Evolutionary conservation across 2,797 vertebrate species (phyloP).

Genomic region (Notoglanidium macrostoma): DNA sequence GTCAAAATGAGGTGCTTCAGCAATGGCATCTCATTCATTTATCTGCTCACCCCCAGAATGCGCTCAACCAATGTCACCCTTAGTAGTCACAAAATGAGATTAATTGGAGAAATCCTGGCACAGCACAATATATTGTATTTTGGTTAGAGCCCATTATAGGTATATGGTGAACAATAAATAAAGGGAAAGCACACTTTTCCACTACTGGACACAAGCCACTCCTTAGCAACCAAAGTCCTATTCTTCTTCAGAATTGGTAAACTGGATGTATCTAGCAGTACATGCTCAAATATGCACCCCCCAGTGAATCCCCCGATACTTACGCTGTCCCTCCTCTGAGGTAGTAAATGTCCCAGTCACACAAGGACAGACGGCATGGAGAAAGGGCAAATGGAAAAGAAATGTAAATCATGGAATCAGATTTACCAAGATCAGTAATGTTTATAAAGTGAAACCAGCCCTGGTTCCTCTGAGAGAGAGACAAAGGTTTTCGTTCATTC

Average conservation of each 20-base stretch:
- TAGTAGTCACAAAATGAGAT: background rate
- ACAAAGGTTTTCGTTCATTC: background rate
- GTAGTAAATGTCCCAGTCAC: conserved; percentile 58
- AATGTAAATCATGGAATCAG: conserved; percentile 4
- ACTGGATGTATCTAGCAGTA: conserved; percentile 47
- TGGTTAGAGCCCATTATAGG: background rate
- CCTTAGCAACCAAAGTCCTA: background rate
- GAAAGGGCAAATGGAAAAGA: conserved; percentile 59
- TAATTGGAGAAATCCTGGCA: background rate
- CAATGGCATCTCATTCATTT: conserved; percentile 47
- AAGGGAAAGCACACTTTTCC: conserved; percentile 33
- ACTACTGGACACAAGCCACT: background rate
- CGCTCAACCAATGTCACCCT: background rate
- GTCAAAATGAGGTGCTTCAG: background rate
- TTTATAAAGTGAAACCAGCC: background rate
- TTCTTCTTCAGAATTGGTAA: background rate
- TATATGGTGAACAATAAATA: conserved; percentile 60
- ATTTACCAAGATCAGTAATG: background rate
- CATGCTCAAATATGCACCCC: conserved; percentile 47
- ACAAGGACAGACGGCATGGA: conserved; percentile 54
- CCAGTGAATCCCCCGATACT: conserved; percentile 53
- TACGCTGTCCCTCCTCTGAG: conserved; percentile 62
- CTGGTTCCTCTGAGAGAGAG: background rate
- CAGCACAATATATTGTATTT: background rate
- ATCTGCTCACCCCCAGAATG: conserved; percentile 50